A percentile compares a stretch with the other conserved stretches of the same genome.
phyloP scores from a whole-genome alignment of 2,888 invertebrate species.

The Hartigia nigra region DNA sequence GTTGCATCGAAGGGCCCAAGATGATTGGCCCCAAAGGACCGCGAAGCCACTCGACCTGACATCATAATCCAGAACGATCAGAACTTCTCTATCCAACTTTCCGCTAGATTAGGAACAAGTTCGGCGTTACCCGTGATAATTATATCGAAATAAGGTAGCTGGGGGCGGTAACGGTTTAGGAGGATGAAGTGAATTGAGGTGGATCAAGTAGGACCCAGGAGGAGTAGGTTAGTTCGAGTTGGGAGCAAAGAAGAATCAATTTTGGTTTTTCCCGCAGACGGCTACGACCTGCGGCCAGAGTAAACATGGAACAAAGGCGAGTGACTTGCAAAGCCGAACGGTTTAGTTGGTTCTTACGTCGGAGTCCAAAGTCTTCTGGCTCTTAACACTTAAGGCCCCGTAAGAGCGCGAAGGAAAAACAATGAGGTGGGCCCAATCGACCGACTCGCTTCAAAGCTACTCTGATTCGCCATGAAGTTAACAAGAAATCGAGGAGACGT shows the following conservation, averaged over 20 bases:
- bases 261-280: slow-evolving; percentile 52
- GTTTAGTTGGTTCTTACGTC: slow-evolving; percentile 12
- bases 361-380: background rate
- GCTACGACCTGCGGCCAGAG: slow-evolving; percentile 40
- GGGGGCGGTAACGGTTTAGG: background rate
- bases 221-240: slow-evolving; percentile 18
- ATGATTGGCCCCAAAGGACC: background rate
- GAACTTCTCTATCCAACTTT: background rate
- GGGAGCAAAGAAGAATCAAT: slow-evolving; percentile 57
- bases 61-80: background rate
- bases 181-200: background rate
- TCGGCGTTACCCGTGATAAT: background rate
- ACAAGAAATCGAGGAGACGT: slow-evolving; percentile 44
- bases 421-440: slow-evolving; percentile 49
- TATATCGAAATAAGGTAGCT: background rate
- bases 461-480: slow-evolving; percentile 56
- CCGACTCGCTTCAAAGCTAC: slow-evolving; percentile 39
- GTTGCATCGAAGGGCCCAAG: background rate
- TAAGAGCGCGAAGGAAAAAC: slow-evolving; percentile 44
- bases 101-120: background rate
- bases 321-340: slow-evolving; percentile 54
- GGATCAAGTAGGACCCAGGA: background rate
- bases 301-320: slow-evolving; percentile 56
- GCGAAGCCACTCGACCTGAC: background rate
- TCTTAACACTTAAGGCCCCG: slow-evolving; percentile 27